Percentiles rank a stretch among this genome's conserved stretches.
Evolutionary conservation across 2,888 invertebrate genomes (phyloP).

Genomic region (Drosophila paranaensis): DNA sequence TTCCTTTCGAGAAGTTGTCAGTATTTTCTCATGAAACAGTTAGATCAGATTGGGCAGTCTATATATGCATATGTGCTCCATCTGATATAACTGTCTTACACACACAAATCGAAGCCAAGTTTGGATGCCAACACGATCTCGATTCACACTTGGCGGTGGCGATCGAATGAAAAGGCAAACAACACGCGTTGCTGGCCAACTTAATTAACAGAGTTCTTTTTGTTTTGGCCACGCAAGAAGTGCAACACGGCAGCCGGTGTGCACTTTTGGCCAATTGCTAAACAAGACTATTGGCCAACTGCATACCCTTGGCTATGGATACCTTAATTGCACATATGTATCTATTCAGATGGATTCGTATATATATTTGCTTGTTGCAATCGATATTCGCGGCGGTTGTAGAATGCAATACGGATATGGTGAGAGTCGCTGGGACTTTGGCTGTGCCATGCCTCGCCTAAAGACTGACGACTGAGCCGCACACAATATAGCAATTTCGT

Average conservation of each 20-base stretch:
- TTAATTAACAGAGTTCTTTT: constrained; percentile 72
- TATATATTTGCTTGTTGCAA: constrained; percentile 33
- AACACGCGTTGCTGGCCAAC: constrained; percentile 43
- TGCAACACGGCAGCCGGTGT: constrained; percentile 14
- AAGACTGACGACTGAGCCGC: constrained; percentile 1
- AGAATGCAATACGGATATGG: constrained; percentile 27
- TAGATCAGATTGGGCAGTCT: neutral
- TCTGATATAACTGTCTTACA: constrained; percentile 4
- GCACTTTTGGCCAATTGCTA: constrained; percentile 30
- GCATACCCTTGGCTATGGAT: constrained; percentile 58
- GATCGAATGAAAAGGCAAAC: constrained; percentile 34
- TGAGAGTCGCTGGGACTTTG: constrained; percentile 15
- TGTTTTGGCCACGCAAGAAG: constrained; percentile 49
- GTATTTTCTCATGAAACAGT: neutral
- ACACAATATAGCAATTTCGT: neutral
- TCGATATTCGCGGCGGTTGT: constrained; percentile 21
- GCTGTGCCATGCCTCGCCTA: neutral
- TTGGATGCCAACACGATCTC: constrained; percentile 27
- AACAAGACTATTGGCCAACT: constrained; percentile 34
- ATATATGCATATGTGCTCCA: neutral
- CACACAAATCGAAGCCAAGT: neutral
- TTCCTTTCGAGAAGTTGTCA: neutral
- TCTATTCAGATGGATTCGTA: neutral
- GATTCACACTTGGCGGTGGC: constrained; percentile 23
- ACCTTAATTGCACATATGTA: constrained; percentile 29